Percentiles rank a stretch among this genome's conserved stretches.
Conservation (phyloP, 2,888 invertebrate genomes). For the Drosophila borealis region DNA sequence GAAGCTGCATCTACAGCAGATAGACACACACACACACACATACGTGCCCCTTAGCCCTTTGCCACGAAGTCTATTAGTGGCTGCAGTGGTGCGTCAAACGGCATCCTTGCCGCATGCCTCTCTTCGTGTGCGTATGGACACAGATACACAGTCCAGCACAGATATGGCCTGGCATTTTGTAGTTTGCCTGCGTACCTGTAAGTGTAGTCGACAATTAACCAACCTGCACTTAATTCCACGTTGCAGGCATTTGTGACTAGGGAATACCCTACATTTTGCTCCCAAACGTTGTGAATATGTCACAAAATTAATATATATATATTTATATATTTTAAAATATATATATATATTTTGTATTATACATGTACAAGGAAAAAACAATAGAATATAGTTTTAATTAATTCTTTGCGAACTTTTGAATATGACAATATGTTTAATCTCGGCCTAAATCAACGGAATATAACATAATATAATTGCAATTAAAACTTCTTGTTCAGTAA, state of each 20-base stretch:
- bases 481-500: no score
- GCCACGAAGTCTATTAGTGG: conserved; percentile 47
- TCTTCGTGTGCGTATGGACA: conserved; percentile 1
- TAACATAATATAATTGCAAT: neutral
- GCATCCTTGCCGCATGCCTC: conserved; percentile 6
- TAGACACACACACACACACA: neutral
- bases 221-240: neutral
- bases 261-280: neutral
- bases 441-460: no score
- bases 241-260: neutral
- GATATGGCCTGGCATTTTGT: neutral
- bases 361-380: no score
- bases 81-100: conserved; percentile 25
- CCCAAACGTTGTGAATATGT: neutral
- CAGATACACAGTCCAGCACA: neutral
- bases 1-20: conserved; percentile 1
- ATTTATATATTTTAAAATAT: no score
- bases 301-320: no score
- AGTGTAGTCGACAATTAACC: conserved; percentile 16
- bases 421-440: no score
- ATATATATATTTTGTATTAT: no score
- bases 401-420: no score
- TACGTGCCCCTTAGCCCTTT: conserved; percentile 11
- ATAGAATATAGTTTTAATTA: no score
- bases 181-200: conserved; percentile 4